phyloP scores from a whole-genome alignment of 2,113 vertebrate species.

The Panurus biarmicus region DNA sequence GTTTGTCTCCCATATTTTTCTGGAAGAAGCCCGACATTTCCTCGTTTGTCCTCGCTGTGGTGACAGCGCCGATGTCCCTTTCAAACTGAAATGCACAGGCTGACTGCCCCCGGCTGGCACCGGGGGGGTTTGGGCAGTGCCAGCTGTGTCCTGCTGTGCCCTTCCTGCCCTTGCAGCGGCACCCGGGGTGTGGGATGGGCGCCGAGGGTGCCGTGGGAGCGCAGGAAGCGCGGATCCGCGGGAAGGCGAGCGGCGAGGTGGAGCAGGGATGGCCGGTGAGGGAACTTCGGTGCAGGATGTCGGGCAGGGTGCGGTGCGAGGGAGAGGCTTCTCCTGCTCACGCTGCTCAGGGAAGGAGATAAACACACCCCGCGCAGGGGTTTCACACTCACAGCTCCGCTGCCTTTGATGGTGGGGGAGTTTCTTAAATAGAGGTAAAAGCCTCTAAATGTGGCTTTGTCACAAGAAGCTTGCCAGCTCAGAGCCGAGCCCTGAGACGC shows the following conservation, averaged over 20 bases:
- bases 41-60: fast-evolving
- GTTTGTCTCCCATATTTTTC: background rate
- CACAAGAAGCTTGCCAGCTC: background rate
- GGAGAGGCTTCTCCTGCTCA: background rate
- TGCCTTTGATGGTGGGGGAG: background rate
- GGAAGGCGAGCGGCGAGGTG: background rate
- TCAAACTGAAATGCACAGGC: fast-evolving
- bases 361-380: background rate
- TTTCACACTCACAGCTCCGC: fast-evolving
- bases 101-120: background rate
- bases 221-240: fast-evolving
- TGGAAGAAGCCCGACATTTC: background rate
- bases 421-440: background rate
- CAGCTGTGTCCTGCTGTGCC: background rate
- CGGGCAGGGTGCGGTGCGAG: background rate
- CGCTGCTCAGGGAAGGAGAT: background rate
- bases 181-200: fast-evolving
- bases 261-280: background rate
- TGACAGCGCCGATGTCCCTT: background rate
- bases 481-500: background rate
- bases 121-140: background rate
- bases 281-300: background rate
- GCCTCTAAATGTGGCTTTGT: background rate
- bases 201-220: fast-evolving
- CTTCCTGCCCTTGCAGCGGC: fast-evolving